Evolutionary conservation across 2,888 invertebrate genomes (phyloP).

Genomic region (Cabera pusaria): DNA sequence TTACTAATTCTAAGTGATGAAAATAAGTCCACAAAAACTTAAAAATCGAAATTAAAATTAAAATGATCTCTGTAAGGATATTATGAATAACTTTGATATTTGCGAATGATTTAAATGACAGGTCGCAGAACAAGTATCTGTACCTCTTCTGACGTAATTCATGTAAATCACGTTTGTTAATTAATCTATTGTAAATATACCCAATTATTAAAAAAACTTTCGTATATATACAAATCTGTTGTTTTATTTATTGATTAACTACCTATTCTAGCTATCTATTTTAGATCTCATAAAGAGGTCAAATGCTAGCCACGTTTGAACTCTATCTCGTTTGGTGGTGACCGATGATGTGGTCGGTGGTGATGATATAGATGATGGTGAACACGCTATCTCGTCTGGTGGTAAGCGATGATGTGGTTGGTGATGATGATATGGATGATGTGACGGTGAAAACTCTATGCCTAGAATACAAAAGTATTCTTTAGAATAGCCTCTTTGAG

Average conservation of each 20-base stretch:
- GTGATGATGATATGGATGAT: too few relatives aligned
- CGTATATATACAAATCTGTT: slow-evolving; percentile 61
- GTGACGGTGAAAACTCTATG: too few relatives aligned
- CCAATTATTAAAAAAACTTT: slow-evolving; percentile 81
- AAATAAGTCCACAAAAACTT: slow-evolving; percentile 39
- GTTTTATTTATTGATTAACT: slow-evolving; percentile 59
- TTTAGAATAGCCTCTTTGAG: too few relatives aligned
- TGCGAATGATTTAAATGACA: slow-evolving; percentile 48
- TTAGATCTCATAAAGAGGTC: too few relatives aligned
- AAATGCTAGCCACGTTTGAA: too few relatives aligned
- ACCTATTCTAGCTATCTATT: too few relatives aligned
- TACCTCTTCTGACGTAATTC: slow-evolving; percentile 66
- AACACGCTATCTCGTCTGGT: too few relatives aligned
- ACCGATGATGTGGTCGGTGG: too few relatives aligned
- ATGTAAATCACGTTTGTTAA: slow-evolving; percentile 81
- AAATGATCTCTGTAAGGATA: slow-evolving; percentile 48
- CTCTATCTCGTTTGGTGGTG: too few relatives aligned
- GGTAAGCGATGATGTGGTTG: too few relatives aligned
- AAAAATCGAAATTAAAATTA: slow-evolving; percentile 48
- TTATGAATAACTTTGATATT: slow-evolving; percentile 53
- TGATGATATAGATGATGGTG: too few relatives aligned
- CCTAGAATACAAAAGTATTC: too few relatives aligned
- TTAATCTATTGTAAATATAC: slow-evolving; percentile 82
- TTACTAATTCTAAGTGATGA: slow-evolving; percentile 42
- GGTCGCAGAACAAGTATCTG: slow-evolving; percentile 9